These are phyloP conservation scores for Cetoscarus ocellatus DNA, from an alignment of 2,797 vertebrate species.

Conservation along the genomic window DNA sequence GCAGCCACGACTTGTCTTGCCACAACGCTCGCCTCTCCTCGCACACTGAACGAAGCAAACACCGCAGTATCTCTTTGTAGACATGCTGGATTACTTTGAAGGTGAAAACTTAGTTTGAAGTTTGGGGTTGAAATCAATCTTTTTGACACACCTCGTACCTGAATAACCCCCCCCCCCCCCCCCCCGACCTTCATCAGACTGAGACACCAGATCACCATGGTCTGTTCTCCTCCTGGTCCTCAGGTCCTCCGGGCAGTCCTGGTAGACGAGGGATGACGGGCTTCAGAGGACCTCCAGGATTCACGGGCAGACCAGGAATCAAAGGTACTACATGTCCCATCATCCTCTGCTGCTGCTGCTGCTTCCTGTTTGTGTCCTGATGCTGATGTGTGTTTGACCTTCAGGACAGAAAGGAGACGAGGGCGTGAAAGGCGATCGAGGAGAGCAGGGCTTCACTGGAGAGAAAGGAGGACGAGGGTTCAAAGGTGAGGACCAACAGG, in stretches of 20 bases:
- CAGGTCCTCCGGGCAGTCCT: constrained; percentile 70
- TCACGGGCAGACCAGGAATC: constrained; percentile 65
- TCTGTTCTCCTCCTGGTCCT: background rate
- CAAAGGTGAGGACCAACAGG: constrained; percentile 68
- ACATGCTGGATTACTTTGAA: too few species aligned
- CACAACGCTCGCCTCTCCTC: too few species aligned
- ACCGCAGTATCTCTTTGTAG: too few species aligned
- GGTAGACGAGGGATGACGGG: constrained; percentile 73
- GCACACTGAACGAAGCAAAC: too few species aligned
- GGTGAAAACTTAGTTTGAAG: too few species aligned
- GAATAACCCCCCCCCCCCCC: too few species aligned
- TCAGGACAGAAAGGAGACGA: constrained; percentile 80
- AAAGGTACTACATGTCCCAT: constrained; percentile 67
- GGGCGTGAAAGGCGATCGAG: constrained; percentile 67
- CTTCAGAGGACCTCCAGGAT: constrained; percentile 68
- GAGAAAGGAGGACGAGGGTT: constrained; percentile 67
- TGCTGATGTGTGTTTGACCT: background rate
- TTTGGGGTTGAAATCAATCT: too few species aligned
- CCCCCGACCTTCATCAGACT: too few species aligned
- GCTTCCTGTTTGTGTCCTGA: background rate
- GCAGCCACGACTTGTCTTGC: too few species aligned
- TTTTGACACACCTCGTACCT: too few species aligned
- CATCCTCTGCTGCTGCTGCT: background rate
- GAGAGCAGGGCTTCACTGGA: constrained; percentile 59
- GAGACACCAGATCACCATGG: too few species aligned